These are phyloP conservation scores for Chascanopsetta lugubris DNA, from an alignment of 2,113 vertebrate genomes.

Conservation along the genomic window DNA sequence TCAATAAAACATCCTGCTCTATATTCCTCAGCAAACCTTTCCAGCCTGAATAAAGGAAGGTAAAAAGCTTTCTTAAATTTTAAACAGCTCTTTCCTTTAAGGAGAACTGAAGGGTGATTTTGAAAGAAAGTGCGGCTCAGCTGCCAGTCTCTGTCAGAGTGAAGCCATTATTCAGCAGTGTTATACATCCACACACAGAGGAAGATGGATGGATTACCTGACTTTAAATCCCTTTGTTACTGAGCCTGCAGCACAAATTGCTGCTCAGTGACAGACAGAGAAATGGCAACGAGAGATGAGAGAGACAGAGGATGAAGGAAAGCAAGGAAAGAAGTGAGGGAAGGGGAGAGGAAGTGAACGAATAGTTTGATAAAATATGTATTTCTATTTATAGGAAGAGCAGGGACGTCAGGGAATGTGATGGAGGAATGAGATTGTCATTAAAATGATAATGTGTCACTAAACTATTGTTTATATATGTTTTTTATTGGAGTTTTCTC, in stretches of 20 bases:
- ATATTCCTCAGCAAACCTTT: constrained; percentile 4
- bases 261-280: constrained; percentile 32
- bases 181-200: constrained; percentile 33
- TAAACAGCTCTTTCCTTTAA: constrained; percentile 12
- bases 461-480: too few relatives aligned
- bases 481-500: too few relatives aligned
- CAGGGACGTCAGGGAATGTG: not conserved
- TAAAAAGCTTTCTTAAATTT: not conserved
- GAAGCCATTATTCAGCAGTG: constrained; percentile 36
- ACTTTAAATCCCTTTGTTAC: constrained; percentile 50
- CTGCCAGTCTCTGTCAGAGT: constrained; percentile 40
- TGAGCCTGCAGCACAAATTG: constrained; percentile 39
- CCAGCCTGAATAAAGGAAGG: not conserved
- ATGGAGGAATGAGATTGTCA: not conserved
- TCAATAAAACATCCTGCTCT: not conserved
- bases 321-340: not conserved
- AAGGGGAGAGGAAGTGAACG: not conserved
- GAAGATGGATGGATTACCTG: constrained; percentile 60
- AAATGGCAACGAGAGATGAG: constrained; percentile 42
- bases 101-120: constrained; percentile 5
- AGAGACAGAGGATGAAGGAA: constrained; percentile 3
- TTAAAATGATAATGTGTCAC: too few relatives aligned
- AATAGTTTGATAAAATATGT: not conserved
- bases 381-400: not conserved
- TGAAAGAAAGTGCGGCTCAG: constrained; percentile 25